Conservation (phyloP, 2,888 invertebrate genomes). For the Cerastoderma edule region DNA sequence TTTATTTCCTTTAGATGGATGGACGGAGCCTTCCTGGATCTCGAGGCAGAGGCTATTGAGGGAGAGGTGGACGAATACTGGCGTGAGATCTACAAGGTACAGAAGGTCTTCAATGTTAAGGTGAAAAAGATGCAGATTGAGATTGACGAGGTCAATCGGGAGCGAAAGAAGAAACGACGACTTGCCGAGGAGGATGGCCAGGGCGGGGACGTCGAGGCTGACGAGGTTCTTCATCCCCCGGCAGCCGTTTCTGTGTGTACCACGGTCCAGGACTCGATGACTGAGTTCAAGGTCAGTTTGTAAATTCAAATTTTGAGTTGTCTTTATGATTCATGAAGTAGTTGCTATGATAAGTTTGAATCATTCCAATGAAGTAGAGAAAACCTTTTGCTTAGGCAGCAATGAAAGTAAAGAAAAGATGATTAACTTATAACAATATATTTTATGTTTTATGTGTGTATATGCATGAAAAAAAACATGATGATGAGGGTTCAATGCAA, state of each 20-base stretch:
- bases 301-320: not conserved
- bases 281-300: slow-evolving; percentile 85
- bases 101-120: slow-evolving; percentile 87
- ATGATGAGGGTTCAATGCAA: no score
- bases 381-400: no score
- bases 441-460: no score
- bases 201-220: slow-evolving; percentile 85
- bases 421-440: no score
- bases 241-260: slow-evolving; percentile 85
- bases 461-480: no score
- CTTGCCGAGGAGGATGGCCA: slow-evolving; percentile 85
- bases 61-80: slow-evolving; percentile 89
- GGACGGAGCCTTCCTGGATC: slow-evolving; percentile 95
- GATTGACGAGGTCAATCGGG: slow-evolving; percentile 80
- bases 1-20: no score
- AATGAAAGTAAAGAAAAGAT: no score
- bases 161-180: slow-evolving; percentile 85
- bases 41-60: slow-evolving; percentile 92
- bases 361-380: no score
- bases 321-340: no score
- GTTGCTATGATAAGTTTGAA: no score
- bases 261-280: slow-evolving; percentile 84
- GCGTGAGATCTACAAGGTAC: slow-evolving; percentile 91
- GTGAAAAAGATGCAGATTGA: slow-evolving; percentile 82
- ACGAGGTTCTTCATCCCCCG: slow-evolving; percentile 78